Base-by-base conservation (phyloP, 2,888 invertebrate species). In the Metallyticus violacea region DNA sequence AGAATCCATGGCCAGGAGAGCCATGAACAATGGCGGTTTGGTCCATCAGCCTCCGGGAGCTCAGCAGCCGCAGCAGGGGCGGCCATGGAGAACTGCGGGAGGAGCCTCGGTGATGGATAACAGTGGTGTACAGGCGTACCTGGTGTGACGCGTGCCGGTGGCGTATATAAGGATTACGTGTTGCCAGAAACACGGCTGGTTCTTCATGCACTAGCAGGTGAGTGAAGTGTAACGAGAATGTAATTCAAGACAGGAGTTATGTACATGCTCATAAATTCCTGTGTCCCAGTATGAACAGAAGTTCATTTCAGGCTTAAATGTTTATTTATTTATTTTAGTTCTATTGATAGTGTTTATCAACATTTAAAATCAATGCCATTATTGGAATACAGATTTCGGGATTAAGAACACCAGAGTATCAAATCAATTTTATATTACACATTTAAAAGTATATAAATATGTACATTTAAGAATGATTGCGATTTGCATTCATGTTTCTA, bases 111-210 rank as follows among this genome's bases (percentile, higher is more conserved):
- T 83, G 77, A 28, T 77, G 25, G 83, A 83, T 83, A 83, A 77
- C 7, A 83, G 91, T 88, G 92, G 92, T 89, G 94, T 94, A 89
- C 95, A 95, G 93, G 95, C 95, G 91, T 95, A 95, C 93, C 94
- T 95, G 93, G 95, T 95, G 94, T 95, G 95, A 95, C 85, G 85
- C 30, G 85, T 6, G n/a, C 30, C 27, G 26, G 79, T 93, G 92
- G 80, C 26, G 29, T 85, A 78, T 80, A 27, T 80, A 22, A 6
- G 26, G 28, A 26, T 62, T 62, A 15, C 40, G 40, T 62, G 40
- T 62, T 62, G 22, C 40, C 40, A 62, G 40, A 22, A 62, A 15
- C 40, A 62, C 40, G 40, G 40, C 15, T 62, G 40, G 40, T 22
- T 62, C 40, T 22, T 15, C 40, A 62, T 15, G 15, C 40, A 62